Percentiles rank a stretch among this genome's conserved stretches.
Evolutionary conservation across 2,113 vertebrate genomes (phyloP).

Genomic region (Ptyas mucosa): DNA sequence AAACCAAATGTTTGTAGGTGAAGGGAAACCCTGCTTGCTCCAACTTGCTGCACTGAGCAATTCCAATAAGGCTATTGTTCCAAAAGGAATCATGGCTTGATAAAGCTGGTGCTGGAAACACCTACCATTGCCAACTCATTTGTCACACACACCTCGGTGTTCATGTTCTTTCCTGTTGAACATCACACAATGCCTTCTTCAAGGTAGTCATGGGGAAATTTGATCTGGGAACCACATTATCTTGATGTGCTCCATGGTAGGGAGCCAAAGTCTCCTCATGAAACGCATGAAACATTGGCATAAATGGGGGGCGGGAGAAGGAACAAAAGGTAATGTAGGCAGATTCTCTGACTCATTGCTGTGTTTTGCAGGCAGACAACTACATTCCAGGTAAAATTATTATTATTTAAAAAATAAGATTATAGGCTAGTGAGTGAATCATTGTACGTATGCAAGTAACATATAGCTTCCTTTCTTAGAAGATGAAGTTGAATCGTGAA

Average conservation of each 20-base stretch:
- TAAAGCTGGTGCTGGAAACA: conserved; percentile 28
- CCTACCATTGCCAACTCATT: background rate
- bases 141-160: conserved; percentile 21
- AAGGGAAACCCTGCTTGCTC: conserved; percentile 30
- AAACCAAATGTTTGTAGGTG: conserved; percentile 13
- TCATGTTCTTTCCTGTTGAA: conserved; percentile 39
- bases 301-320: conserved; percentile 32
- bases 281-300: conserved; percentile 59
- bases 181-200: conserved; percentile 9
- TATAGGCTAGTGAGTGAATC: conserved; percentile 37
- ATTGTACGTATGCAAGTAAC: conserved; percentile 20
- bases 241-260: conserved; percentile 45
- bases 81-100: conserved; percentile 29
- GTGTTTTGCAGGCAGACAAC: conserved; percentile 56
- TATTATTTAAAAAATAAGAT: conserved; percentile 31
- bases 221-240: conserved; percentile 50
- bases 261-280: conserved; percentile 50
- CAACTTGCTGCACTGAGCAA: background rate
- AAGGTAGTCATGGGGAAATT: conserved; percentile 15
- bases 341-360: conserved; percentile 61
- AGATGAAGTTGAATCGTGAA: background rate
- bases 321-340: conserved; percentile 65
- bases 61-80: conserved; percentile 30
- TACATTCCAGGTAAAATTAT: conserved; percentile 56
- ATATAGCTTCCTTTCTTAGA: background rate